Evolutionary conservation across 1,140 invertebrate species (phyloP).

Genomic region (Meloidogyne floridensis): DNA sequence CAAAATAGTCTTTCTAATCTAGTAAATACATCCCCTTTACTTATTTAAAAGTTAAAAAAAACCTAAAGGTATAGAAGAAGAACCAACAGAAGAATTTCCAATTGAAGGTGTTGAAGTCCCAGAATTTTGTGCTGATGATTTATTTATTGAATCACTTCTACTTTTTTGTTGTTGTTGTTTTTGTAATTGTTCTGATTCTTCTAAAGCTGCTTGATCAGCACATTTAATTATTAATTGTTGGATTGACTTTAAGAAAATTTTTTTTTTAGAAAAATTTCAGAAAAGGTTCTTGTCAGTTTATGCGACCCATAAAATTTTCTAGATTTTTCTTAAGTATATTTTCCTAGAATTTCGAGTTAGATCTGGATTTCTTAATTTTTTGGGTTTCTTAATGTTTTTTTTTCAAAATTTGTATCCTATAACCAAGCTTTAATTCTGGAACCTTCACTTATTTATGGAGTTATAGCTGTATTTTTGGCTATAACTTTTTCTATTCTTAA

Average conservation of each 20-base stretch:
- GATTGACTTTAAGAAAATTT: not conserved
- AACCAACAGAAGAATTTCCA: not conserved
- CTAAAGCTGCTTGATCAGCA: not conserved
- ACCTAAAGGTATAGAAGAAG: not conserved
- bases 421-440: too few species aligned
- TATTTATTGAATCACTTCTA: conserved; percentile 14
- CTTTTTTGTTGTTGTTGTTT: not conserved
- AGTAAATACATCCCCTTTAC: not conserved
- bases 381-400: too few species aligned
- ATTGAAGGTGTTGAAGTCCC: not conserved
- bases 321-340: too few species aligned
- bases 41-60: not conserved
- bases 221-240: conserved; percentile 21
- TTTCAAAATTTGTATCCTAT: too few species aligned
- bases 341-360: too few species aligned
- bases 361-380: too few species aligned
- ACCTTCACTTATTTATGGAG: too few species aligned
- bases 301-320: too few species aligned
- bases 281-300: too few species aligned
- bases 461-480: too few species aligned
- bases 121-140: not conserved
- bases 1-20: not conserved
- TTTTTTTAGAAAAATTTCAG: not conserved
- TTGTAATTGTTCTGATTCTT: not conserved
- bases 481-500: too few species aligned